Evolutionary conservation across 2,113 vertebrate genomes (phyloP).

Genomic region (Orycteropus afer): DNA sequence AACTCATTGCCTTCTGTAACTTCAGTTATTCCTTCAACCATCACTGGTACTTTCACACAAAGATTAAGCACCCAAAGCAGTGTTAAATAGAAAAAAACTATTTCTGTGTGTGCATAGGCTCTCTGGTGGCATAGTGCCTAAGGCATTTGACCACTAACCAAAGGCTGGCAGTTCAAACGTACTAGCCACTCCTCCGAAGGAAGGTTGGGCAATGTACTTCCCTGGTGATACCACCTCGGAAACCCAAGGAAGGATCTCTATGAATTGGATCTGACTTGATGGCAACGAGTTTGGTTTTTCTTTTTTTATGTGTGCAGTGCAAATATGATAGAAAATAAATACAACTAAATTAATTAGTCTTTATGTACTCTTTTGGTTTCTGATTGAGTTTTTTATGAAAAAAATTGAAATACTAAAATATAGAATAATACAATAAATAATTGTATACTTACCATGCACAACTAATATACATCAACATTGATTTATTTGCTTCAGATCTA

Average conservation of each 20-base stretch:
- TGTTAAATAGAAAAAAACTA: constrained; percentile 46
- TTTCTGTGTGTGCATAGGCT: not conserved
- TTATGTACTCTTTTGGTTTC: constrained; percentile 31
- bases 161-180: too few relatives aligned
- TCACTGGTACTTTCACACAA: constrained; percentile 5
- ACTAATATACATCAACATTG: not conserved
- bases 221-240: too few relatives aligned
- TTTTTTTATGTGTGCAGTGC: not conserved
- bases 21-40: constrained; percentile 14
- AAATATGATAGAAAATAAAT: constrained; percentile 44
- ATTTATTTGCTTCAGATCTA: not conserved
- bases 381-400: constrained; percentile 35
- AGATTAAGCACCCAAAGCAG: constrained; percentile 23
- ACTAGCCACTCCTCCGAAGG: too few relatives aligned
- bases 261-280: too few relatives aligned
- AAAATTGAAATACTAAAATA: not conserved
- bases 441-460: not conserved
- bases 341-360: constrained; percentile 46
- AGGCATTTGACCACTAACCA: too few relatives aligned
- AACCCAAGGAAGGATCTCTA: too few relatives aligned
- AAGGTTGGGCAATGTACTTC: too few relatives aligned
- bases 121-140: too few relatives aligned
- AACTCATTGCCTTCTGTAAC: not conserved
- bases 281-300: too few relatives aligned
- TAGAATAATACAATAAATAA: not conserved